Percentiles rank a stretch among this genome's conserved stretches.
These are phyloP conservation scores for Apogon hyalosoma DNA, from an alignment of 2,797 vertebrate species.

Conservation along the genomic window DNA sequence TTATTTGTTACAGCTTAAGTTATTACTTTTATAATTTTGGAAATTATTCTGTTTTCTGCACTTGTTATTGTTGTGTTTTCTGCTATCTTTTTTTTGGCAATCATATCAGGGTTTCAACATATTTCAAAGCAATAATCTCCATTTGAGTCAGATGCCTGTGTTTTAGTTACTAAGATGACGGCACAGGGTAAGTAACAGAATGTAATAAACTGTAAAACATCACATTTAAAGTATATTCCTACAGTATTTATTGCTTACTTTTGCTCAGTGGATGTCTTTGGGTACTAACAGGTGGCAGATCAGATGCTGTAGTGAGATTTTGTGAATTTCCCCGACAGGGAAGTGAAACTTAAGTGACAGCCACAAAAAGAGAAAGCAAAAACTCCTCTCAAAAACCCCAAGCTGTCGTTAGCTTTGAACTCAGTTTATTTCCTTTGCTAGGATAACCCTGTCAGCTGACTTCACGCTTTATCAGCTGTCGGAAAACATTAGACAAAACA, in stretches of 20 bases:
- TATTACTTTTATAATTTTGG: slow-evolving; percentile 66
- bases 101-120: slow-evolving; percentile 66
- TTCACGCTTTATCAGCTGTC: slow-evolving; percentile 37
- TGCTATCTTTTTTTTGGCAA: slow-evolving; percentile 58
- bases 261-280: slow-evolving; percentile 8
- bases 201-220: not conserved
- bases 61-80: slow-evolving; percentile 53
- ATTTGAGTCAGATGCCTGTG: slow-evolving; percentile 5
- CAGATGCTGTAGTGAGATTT: slow-evolving; percentile 38
- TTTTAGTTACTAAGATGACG: slow-evolving; percentile 14
- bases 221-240: not conserved
- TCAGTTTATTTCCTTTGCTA: slow-evolving; percentile 42
- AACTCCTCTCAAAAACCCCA: slow-evolving; percentile 67
- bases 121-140: slow-evolving; percentile 9
- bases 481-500: slow-evolving; percentile 17
- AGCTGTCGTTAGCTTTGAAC: slow-evolving; percentile 29
- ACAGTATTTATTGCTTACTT: not conserved
- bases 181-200: not conserved
- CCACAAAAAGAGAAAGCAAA: slow-evolving; percentile 49
- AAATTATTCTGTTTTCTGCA: slow-evolving; percentile 69
- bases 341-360: slow-evolving; percentile 67
- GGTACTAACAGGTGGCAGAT: slow-evolving; percentile 45
- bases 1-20: slow-evolving; percentile 75
- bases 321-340: slow-evolving; percentile 59
- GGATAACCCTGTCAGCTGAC: slow-evolving; percentile 45